These are phyloP conservation scores for Masticophis lateralis DNA, from an alignment of 2,797 vertebrate genomes.

Conservation along the genomic window DNA sequence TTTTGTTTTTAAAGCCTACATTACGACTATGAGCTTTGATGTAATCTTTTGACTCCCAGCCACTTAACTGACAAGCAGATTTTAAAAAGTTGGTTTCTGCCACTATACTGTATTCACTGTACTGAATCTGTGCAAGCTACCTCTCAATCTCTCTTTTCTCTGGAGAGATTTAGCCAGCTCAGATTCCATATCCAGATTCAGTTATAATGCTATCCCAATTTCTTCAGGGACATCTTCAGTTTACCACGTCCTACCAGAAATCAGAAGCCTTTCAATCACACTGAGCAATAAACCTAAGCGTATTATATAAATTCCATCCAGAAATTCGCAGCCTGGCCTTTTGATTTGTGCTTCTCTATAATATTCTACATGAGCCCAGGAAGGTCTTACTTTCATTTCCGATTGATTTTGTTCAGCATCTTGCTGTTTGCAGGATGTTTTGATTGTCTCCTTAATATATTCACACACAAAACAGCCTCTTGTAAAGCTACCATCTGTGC, in stretches of 20 bases:
- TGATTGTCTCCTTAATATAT: conserved; percentile 50
- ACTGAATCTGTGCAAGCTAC: neutral
- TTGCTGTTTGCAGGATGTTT: conserved; percentile 48
- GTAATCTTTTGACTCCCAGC: neutral
- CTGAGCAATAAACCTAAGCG: neutral
- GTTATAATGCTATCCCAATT: neutral
- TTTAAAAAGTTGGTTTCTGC: neutral
- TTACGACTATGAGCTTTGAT: neutral
- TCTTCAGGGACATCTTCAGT: neutral
- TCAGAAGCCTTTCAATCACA: conserved; percentile 19
- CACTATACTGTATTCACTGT: neutral
- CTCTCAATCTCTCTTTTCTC: neutral
- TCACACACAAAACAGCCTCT: conserved; percentile 32
- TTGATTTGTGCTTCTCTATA: conserved; percentile 44
- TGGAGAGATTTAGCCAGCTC: neutral
- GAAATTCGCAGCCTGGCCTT: conserved; percentile 12
- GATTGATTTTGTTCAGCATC: conserved; percentile 40
- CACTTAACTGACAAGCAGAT: neutral
- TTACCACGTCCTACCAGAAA: neutral
- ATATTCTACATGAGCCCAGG: neutral
- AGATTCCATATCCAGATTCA: neutral
- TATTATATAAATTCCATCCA: conserved; percentile 33
- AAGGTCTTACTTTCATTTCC: conserved; percentile 49
- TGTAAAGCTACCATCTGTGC: conserved; percentile 48
- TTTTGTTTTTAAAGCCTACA: neutral